These are phyloP conservation scores for Hycleus phaleratus DNA, from an alignment of 1,140 invertebrate species.

Conservation along the genomic window DNA sequence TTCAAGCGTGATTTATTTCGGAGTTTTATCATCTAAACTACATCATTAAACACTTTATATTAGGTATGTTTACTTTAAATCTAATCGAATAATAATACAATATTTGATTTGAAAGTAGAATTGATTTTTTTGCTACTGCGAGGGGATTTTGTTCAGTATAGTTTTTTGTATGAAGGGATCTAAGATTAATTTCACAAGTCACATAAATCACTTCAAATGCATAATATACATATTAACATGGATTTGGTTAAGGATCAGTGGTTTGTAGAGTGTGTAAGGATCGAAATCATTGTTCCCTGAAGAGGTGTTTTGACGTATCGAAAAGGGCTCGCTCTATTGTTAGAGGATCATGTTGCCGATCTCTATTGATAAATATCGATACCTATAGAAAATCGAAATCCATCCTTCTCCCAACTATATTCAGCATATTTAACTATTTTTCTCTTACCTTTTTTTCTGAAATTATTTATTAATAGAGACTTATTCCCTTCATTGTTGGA, in stretches of 20 bases:
- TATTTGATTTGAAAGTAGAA: no score
- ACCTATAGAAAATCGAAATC: not conserved
- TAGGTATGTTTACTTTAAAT: conserved; percentile 4
- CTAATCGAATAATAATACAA: not conserved
- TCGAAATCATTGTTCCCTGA: conserved; percentile 20
- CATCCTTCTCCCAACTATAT: not conserved
- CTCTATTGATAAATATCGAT: conserved; percentile 21
- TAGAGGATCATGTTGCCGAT: conserved; percentile 21
- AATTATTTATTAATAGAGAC: no score
- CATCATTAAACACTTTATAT: not conserved
- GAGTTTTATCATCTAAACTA: conserved; percentile 2
- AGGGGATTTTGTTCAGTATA: not conserved
- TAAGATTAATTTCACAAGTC: conserved; percentile 25
- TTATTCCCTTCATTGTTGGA: no score
- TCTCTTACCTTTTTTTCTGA: no score
- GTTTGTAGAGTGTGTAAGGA: conserved; percentile 22
- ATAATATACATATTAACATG: conserved; percentile 30
- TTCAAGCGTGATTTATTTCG: conserved; percentile 6
- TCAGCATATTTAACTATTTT: no score
- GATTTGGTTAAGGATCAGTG: conserved; percentile 29
- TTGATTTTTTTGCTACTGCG: not conserved
- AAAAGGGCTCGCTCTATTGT: conserved; percentile 24
- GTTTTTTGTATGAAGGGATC: not conserved
- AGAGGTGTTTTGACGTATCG: conserved; percentile 31
- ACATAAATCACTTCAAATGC: conserved; percentile 25